Percentiles rank a stretch among this genome's conserved stretches.
phyloP scores from a whole-genome alignment of 2,113 vertebrate genomes.

The Phaethornis superciliosus region DNA sequence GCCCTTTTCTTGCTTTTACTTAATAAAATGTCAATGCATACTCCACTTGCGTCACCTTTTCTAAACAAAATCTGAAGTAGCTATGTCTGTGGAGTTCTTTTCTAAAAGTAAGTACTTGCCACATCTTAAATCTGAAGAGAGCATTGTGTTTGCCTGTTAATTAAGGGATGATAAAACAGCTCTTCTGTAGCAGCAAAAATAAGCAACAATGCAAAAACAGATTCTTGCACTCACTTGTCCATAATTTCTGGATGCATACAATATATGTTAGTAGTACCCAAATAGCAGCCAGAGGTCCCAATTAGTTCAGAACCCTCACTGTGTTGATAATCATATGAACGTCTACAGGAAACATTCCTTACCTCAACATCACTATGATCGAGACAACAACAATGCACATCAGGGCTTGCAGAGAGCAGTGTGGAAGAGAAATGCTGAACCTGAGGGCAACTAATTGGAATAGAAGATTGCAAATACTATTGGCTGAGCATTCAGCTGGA shows the following conservation, averaged over 20 bases:
- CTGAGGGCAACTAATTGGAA: constrained; percentile 22
- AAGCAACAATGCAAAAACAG: background rate
- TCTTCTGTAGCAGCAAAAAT: background rate
- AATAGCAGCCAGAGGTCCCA: background rate
- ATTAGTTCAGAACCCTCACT: background rate
- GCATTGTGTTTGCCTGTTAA: background rate
- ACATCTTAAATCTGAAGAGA: background rate
- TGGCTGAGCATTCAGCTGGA: background rate
- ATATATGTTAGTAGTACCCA: background rate
- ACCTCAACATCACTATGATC: background rate
- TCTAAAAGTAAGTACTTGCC: background rate
- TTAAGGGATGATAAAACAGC: background rate
- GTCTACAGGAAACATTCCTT: background rate
- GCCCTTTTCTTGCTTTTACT: background rate
- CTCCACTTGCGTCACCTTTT: background rate
- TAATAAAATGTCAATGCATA: background rate
- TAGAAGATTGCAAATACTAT: background rate
- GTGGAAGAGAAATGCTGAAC: constrained; percentile 12
- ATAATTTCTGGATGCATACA: background rate
- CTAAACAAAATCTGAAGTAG: background rate
- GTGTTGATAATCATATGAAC: background rate
- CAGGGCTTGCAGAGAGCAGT: background rate
- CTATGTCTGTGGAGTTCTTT: background rate
- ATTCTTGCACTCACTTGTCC: background rate
- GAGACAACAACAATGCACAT: background rate